Percentiles rank a stretch among this genome's conserved stretches.
These are phyloP conservation scores for Brachymystax lenok DNA, from an alignment of 2,797 vertebrate species.

Conservation along the genomic window DNA sequence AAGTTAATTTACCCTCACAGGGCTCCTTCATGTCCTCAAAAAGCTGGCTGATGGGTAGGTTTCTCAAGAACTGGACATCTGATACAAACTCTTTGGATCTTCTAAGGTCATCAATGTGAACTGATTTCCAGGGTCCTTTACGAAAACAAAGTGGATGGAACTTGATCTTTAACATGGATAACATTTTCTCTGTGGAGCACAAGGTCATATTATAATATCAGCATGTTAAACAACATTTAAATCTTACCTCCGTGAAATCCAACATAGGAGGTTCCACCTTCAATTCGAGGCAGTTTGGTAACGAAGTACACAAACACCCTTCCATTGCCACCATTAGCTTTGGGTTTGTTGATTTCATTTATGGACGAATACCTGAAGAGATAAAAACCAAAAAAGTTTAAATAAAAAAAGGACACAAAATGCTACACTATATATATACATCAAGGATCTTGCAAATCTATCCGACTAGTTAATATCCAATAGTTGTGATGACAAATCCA, in stretches of 20 bases:
- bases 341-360: slow-evolving; percentile 89
- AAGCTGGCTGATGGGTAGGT: slow-evolving; percentile 86
- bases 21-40: slow-evolving; percentile 69
- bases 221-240: not conserved
- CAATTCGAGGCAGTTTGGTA: slow-evolving; percentile 87
- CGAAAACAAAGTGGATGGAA: not conserved
- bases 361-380: slow-evolving; percentile 84
- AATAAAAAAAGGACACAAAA: not conserved
- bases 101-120: slow-evolving; percentile 93
- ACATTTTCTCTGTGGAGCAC: not conserved
- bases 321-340: slow-evolving; percentile 41
- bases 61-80: slow-evolving; percentile 85
- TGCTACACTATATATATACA: not conserved
- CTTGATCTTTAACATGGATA: not conserved
- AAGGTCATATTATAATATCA: not conserved
- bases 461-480: not conserved
- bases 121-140: slow-evolving; percentile 88
- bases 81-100: slow-evolving; percentile 84
- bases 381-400: not conserved
- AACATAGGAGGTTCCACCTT: slow-evolving; percentile 84
- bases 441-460: not conserved
- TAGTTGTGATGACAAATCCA: not conserved
- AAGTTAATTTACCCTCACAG: slow-evolving; percentile 59
- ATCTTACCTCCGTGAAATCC: slow-evolving; percentile 91
- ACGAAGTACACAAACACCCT: slow-evolving; percentile 88